These are phyloP conservation scores for Erythrocercus mccallii DNA, from an alignment of 2,113 vertebrate genomes.

Conservation along the genomic window DNA sequence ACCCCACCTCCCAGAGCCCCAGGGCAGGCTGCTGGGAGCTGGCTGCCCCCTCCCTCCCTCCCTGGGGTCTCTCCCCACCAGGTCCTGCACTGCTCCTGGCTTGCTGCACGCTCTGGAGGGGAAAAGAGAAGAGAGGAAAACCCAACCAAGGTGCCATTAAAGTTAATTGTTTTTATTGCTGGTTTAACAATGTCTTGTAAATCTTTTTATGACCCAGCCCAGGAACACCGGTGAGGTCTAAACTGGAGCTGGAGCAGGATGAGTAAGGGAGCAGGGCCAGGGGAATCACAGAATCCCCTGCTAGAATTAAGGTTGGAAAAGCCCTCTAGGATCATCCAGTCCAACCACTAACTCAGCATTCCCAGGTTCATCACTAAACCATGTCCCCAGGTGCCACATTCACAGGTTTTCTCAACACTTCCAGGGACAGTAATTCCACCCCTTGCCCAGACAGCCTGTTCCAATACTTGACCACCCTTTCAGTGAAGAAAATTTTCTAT, in stretches of 20 bases:
- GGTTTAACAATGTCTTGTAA: conserved; percentile 77
- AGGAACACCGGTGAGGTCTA: conserved; percentile 50
- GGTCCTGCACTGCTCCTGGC: not conserved
- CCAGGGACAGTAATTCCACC: not conserved
- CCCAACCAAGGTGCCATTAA: conserved; percentile 68
- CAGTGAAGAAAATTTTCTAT: not conserved
- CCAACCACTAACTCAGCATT: not conserved
- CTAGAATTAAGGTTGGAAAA: not conserved
- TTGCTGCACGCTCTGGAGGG: not conserved
- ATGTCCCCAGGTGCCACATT: not conserved
- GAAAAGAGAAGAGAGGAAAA: not conserved
- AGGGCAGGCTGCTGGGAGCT: not conserved
- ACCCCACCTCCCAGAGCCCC: not conserved
- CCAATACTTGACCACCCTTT: not conserved
- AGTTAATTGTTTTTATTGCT: conserved; percentile 79
- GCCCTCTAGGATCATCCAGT: not conserved
- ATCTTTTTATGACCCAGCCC: conserved; percentile 67
- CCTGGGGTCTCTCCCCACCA: not conserved
- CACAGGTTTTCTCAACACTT: not conserved
- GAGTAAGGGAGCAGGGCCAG: not conserved
- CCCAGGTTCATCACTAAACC: not conserved
- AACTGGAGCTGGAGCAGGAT: not conserved
- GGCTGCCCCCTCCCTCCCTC: not conserved
- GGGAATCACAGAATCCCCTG: not conserved
- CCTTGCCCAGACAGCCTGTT: not conserved